Percentiles rank a stretch among this genome's conserved stretches.
Conservation (phyloP, 37 sponge, comb jelly and placozoan genomes). For the Hormiphora californensis region DNA sequence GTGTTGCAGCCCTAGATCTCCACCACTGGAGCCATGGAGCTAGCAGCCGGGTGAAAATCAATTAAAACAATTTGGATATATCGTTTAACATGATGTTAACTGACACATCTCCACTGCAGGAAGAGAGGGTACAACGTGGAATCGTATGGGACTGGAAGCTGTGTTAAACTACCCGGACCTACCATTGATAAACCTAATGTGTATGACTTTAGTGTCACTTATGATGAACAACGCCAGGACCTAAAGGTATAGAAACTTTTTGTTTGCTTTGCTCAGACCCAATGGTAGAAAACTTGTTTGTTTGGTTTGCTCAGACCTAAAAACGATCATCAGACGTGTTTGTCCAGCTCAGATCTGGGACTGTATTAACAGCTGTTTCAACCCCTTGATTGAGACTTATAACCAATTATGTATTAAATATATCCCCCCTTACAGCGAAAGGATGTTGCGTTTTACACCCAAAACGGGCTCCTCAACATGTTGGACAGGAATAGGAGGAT, state of each 20-base stretch:
- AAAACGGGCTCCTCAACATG: slow-evolving; percentile 96
- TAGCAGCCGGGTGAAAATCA: not conserved
- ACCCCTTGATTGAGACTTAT: no score
- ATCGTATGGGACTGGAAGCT: slow-evolving; percentile 85
- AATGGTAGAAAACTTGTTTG: no score
- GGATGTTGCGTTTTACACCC: slow-evolving; percentile 65
- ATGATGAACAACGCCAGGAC: slow-evolving; percentile 85
- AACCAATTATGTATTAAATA: no score
- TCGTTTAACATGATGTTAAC: not conserved
- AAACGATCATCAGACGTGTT: no score
- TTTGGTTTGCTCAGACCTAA: no score
- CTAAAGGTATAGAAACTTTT: slow-evolving; percentile 65
- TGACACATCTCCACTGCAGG: slow-evolving; percentile 55
- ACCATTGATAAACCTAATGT: slow-evolving; percentile 74
- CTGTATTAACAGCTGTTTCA: no score
- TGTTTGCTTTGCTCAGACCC: no score
- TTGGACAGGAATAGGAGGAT: slow-evolving; percentile 92
- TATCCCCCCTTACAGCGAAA: not conserved
- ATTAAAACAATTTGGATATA: not conserved
- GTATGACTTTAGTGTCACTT: slow-evolving; percentile 79
- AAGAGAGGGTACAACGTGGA: slow-evolving; percentile 88
- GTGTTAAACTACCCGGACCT: slow-evolving; percentile 83
- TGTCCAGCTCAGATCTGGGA: no score
- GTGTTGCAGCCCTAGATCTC: no score
- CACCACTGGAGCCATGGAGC: not conserved